These are phyloP conservation scores for Pholis gunnellus DNA, from an alignment of 2,113 vertebrate genomes.

Conservation along the genomic window DNA sequence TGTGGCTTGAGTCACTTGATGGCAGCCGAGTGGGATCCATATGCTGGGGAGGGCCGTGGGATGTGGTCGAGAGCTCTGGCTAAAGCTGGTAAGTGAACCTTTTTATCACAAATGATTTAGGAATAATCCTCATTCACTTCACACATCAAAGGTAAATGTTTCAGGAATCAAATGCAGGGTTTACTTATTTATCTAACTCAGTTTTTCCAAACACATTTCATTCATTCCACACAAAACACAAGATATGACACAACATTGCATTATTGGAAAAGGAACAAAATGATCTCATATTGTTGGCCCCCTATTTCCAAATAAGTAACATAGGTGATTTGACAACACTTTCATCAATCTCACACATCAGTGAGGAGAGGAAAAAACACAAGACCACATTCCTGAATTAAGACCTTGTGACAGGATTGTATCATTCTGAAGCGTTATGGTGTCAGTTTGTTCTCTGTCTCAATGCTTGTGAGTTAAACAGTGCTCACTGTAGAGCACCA, in stretches of 20 bases:
- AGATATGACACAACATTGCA: background rate
- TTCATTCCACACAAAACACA: background rate
- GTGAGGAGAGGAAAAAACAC: background rate
- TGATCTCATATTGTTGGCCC: background rate
- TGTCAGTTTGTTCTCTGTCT: background rate
- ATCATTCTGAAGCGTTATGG: background rate
- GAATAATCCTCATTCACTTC: no score
- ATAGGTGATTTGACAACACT: background rate
- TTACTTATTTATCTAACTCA: background rate
- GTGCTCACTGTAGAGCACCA: no score
- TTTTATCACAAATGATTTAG: no score
- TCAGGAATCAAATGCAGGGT: no score
- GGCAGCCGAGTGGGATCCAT: no score
- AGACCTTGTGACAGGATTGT: background rate
- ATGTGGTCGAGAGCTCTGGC: no score
- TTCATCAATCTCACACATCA: background rate
- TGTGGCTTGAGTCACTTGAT: no score
- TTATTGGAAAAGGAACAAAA: background rate
- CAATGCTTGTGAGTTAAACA: background rate
- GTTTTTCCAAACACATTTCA: background rate
- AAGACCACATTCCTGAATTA: background rate
- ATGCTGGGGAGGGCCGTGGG: no score
- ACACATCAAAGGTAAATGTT: no score
- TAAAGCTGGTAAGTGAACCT: no score
- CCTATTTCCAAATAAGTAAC: background rate